Base-by-base conservation (phyloP, 2,113 vertebrate genomes). In the Hyperopisus bebe region DNA sequence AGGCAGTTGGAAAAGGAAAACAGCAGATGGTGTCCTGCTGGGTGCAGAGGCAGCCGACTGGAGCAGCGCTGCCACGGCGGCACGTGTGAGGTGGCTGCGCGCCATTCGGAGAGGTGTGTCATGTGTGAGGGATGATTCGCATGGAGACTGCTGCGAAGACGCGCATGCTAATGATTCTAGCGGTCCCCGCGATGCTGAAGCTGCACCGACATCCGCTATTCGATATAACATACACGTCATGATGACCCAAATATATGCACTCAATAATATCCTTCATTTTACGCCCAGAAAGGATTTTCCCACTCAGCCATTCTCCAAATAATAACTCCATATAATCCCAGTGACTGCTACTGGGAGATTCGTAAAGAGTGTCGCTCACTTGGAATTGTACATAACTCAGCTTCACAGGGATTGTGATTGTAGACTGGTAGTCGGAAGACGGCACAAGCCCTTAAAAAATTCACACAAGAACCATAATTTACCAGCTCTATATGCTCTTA, bases 21-120 rank as follows among this genome's bases (percentile, higher is more conserved):
- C 85, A 87, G 85, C 85, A 87, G 85, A 87, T 87, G 85, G 47
- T 87, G 85, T 87, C 85, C 48, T 87, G 50, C 50, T 87, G 85
- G 46, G 85, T 87, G 47, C 50, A 53, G 47, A 87, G 50, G 85
- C 85, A 87, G 85, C 50, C 24, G 85, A 87, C 85, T 87, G 85
- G 48, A 87, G 85, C 85, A 27, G 50, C 85, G 31, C n/a, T 7
- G 50, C 24, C 8, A 53, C 85, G 6, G 47, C 27, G 50, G 85
- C 85, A 53, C n/a, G 50, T 35, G 44, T n/a, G 82, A 47, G 42
- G 82, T 42, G 42, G 39, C 21, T 11, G 6, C 5, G 85, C 35
- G 85, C 47, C 82, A 84, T 47, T 84, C 44, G 17, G 17, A 46
- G 31, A 87, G 85, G 85, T 53, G n/a, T 47, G 50, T 27, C 46